A percentile compares a stretch with the other conserved stretches of the same genome.
Conservation (phyloP, 2,888 invertebrate species). For the Agrenia bidenticulata region DNA sequence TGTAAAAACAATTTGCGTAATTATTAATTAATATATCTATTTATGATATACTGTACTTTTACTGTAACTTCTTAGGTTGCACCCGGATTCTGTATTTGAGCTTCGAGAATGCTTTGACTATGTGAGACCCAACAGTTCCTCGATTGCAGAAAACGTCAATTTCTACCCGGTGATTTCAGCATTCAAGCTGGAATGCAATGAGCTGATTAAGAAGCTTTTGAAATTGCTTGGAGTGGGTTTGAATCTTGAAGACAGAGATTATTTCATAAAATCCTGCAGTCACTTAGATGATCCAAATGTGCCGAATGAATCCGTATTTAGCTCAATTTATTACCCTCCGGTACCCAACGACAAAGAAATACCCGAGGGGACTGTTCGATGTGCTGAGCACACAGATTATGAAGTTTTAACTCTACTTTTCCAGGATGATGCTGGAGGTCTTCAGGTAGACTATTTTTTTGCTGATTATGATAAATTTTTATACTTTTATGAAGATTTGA, state of each 20-base stretch:
- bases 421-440: constrained; percentile 72
- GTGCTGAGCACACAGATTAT: constrained; percentile 72
- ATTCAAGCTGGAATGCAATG: constrained; percentile 69
- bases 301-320: constrained; percentile 62
- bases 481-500: too few species aligned
- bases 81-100: constrained; percentile 60
- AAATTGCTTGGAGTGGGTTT: constrained; percentile 55
- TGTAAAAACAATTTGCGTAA: constrained; percentile 54
- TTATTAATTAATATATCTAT: neutral
- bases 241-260: constrained; percentile 57
- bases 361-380: constrained; percentile 62
- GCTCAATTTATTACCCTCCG: constrained; percentile 72
- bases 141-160: constrained; percentile 67
- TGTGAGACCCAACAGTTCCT: constrained; percentile 61
- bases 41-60: constrained; percentile 10
- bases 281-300: constrained; percentile 65
- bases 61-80: constrained; percentile 50
- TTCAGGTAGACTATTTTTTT: constrained; percentile 61
- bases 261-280: constrained; percentile 67
- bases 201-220: constrained; percentile 66
- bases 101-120: constrained; percentile 72
- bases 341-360: constrained; percentile 54
- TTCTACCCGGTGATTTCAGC: constrained; percentile 68
- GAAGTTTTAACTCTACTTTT: constrained; percentile 74
- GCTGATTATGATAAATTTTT: neutral